Evolutionary conservation across 2,113 vertebrate species (phyloP), one percentile per base, ranked within the genome.

Genomic region (Ceyx margarethae): DNA sequence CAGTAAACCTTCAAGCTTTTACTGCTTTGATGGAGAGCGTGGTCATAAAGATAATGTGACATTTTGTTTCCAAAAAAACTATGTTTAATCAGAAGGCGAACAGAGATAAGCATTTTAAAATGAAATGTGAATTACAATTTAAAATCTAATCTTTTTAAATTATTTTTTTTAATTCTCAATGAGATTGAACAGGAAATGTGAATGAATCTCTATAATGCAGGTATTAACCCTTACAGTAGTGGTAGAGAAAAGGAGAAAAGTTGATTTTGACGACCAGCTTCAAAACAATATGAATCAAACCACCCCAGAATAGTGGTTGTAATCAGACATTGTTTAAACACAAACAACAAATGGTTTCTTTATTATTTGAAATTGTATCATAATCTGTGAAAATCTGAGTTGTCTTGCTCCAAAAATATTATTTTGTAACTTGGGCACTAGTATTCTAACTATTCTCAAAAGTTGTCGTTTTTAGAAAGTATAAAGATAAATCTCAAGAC

Each of bases 21-120:
- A 94, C 64, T 81, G 93, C 95, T 91, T 81, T 95, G 91, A 85
- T 89, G 91, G 94, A 86, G 81, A 83, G n/a, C 10, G 26, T 95
- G 92, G 87, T 73, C 85, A 46, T 95, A 94, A 96, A 97, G 95
- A 96, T 95, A 96, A 95, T 71, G 64, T 97, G 96, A 96, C 94
- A 94, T 95, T 96, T 96, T 96, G 81, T 86, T 94, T 97, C 81
- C n/a, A 73, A 96, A 95, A 96, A 96, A 93, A 95, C 91, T 96
- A 88, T 95, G 94, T 96, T 96, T 97, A 97, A 97, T 97, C 94
- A 96, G 96, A 96, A 95, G 81, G 87, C 7, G 50, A 96, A 93
- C 80, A 94, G 92, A 96, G 89, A 96, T 97, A 97, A 97, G 95
- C 94, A 93, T 80, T 96, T 96, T 96, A 94, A 97, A 97, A 96